Evolutionary conservation across 1,140 invertebrate species (phyloP), one percentile per base, ranked within the genome.

Genomic region (Zaprionus gabonicus): DNA sequence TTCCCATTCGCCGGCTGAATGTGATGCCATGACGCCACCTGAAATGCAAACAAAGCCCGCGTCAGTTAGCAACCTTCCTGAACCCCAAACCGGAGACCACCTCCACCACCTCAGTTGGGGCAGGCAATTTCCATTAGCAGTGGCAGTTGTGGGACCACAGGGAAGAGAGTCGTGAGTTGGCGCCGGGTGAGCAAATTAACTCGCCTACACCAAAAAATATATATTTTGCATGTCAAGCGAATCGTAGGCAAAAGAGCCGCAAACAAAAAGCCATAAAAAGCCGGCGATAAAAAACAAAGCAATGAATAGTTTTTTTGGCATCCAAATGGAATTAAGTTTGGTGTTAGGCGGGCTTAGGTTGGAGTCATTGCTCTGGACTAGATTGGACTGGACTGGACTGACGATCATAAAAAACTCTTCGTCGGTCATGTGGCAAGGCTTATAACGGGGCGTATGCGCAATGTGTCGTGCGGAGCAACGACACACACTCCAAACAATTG

Each of bases 51-150:
- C 46, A 51, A 51, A 13, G 46, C 46, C 9, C 20, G 9, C 46
- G 82, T 81, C 81, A 84, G 81, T 82, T 74, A 71, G 63, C 41
- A 44, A 59, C 55, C 62, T 78, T 62, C 23, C 36, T 41, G 55
- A 67, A 34, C 78, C 62, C 53, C 56, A 79, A 34, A 51, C 20
- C 28, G 53, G 12, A 56, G 49, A 23, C 51, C 23, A 46, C 41
- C 36, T 46, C 13, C 44, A 28, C 13, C 44, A 28, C 44, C n/a
- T 20, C 12, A 7, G 15, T n/a, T 15, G 4, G 4, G 58, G 51
- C 76, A 55, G 67, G 78, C 74, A 81, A 84, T 84, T 85, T 75
- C 66, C 80, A 85, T 84, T 75, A 81, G 78, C 59, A 57, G 23
- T 23, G 38, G 60, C 44, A 79, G 31, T 56, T 49, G 59, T 62